phyloP scores from a whole-genome alignment of 2,888 invertebrate species.

The Hirtodrosophila trivittata region DNA sequence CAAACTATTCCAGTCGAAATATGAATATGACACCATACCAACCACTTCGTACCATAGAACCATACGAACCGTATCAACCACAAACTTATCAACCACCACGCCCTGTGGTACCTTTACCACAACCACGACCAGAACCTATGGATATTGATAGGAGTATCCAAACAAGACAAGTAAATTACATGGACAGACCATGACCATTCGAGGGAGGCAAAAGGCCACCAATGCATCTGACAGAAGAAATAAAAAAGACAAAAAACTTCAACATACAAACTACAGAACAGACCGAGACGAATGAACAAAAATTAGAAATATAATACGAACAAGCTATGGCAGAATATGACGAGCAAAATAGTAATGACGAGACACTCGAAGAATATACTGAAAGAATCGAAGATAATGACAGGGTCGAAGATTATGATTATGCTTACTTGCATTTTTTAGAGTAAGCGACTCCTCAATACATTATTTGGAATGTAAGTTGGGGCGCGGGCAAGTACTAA shows the following conservation, averaged over 20 bases:
- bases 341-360: neutral
- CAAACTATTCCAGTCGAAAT: too few relatives aligned
- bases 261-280: slow-evolving; percentile 9
- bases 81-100: slow-evolving; percentile 3
- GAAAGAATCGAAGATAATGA: neutral
- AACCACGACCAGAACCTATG: slow-evolving; percentile 32
- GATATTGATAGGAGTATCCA: slow-evolving; percentile 28
- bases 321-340: slow-evolving; percentile 2
- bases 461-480: slow-evolving; percentile 40
- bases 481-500: slow-evolving; percentile 40
- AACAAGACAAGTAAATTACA: slow-evolving; percentile 30
- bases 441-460: slow-evolving; percentile 43
- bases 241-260: slow-evolving; percentile 5
- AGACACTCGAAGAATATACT: neutral
- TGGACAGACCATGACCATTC: slow-evolving; percentile 16
- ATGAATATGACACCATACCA: too few relatives aligned
- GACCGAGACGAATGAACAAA: neutral
- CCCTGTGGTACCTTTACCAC: slow-evolving; percentile 23
- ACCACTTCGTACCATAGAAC: too few relatives aligned
- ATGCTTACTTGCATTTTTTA: slow-evolving; percentile 46
- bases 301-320: slow-evolving; percentile 2
- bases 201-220: slow-evolving; percentile 5
- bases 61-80: neutral
- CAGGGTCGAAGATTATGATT: neutral
- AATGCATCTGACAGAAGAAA: neutral